Evolutionary conservation across 2,113 vertebrate genomes (phyloP).

Genomic region (Ariopsis seemanni): DNA sequence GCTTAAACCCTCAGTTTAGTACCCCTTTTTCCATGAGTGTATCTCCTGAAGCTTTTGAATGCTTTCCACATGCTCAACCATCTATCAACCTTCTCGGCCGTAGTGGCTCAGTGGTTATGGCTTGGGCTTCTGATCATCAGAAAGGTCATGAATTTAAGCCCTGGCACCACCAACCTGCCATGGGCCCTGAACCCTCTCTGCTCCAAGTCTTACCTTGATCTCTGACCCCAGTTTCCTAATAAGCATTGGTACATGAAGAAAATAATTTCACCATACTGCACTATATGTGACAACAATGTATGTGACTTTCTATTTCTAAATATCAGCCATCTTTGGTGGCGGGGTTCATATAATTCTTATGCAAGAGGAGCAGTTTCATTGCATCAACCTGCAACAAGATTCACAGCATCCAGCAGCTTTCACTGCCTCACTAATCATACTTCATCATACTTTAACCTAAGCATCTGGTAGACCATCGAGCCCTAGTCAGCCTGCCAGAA

Average conservation of each 20-base stretch:
- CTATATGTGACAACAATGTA: background rate
- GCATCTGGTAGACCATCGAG: constrained; percentile 29
- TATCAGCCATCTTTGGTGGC: background rate
- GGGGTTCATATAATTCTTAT: background rate
- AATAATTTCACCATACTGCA: background rate
- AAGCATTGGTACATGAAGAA: background rate
- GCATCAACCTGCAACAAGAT: constrained; percentile 13
- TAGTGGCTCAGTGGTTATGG: background rate
- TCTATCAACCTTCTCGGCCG: background rate
- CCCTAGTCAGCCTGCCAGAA: constrained; percentile 36
- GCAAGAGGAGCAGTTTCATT: background rate
- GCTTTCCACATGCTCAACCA: background rate
- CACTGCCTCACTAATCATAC: constrained; percentile 22
- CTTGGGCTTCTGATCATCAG: background rate
- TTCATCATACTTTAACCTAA: constrained; percentile 35
- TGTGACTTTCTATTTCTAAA: background rate
- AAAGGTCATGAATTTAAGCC: background rate
- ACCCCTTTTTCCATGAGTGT: background rate
- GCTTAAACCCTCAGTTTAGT: background rate
- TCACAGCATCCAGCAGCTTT: constrained; percentile 12
- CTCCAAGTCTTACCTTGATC: background rate
- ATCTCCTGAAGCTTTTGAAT: background rate
- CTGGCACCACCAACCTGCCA: background rate
- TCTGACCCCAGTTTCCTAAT: background rate
- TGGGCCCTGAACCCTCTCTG: too few species aligned